Evolutionary conservation across 2,888 invertebrate genomes (phyloP).

Genomic region (Melanostoma scalare): DNA sequence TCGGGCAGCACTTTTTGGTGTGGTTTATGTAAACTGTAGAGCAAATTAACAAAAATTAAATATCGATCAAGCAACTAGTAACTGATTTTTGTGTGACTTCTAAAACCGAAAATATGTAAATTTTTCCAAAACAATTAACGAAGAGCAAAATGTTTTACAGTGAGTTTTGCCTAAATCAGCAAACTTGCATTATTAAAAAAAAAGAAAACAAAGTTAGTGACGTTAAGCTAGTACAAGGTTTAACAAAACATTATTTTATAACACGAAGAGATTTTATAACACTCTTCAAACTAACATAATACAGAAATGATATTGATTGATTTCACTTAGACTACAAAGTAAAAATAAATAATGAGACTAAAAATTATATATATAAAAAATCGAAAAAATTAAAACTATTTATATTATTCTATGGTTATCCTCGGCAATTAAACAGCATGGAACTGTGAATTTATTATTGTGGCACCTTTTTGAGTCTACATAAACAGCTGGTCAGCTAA

Average conservation of each 20-base stretch:
- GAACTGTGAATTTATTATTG: slow-evolving; percentile 53
- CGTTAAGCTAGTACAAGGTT: not conserved
- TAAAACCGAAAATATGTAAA: not conserved
- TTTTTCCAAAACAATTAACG: slow-evolving; percentile 1
- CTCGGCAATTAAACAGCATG: slow-evolving; percentile 67
- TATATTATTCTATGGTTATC: slow-evolving; percentile 57
- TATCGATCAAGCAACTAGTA: slow-evolving; percentile 49
- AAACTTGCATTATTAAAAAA: slow-evolving; percentile 13
- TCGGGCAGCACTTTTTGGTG: slow-evolving; percentile 63
- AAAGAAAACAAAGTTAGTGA: slow-evolving; percentile 1
- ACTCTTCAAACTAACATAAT: slow-evolving; percentile 33
- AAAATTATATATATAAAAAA: slow-evolving; percentile 48
- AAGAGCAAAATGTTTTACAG: not conserved
- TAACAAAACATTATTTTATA: slow-evolving; percentile 27
- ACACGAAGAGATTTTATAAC: slow-evolving; percentile 31
- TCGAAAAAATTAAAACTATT: slow-evolving; percentile 22
- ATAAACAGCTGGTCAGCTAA: slow-evolving; percentile 65
- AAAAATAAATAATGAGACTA: slow-evolving; percentile 55
- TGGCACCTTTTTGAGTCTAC: slow-evolving; percentile 59
- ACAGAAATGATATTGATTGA: slow-evolving; percentile 29
- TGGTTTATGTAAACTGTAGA: slow-evolving; percentile 16
- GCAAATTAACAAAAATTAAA: not conserved
- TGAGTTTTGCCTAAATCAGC: slow-evolving; percentile 5
- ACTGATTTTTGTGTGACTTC: slow-evolving; percentile 1
- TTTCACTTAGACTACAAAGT: slow-evolving; percentile 49